phyloP scores from a whole-genome alignment of 2,113 vertebrate genomes.

The Petaurus breviceps region DNA sequence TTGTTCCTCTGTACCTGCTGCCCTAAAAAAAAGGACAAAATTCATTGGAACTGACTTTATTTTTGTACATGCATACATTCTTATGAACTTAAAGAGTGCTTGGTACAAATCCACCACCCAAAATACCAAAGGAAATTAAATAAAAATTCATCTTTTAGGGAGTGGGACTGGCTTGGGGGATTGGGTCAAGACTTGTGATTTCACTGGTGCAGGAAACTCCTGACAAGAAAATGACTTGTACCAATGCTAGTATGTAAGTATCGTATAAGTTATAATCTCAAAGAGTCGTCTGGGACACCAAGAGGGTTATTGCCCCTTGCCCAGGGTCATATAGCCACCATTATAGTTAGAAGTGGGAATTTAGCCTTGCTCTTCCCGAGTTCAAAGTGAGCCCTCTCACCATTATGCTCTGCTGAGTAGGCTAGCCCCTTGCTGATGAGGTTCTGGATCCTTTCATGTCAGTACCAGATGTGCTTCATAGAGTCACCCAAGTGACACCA shows the following conservation, averaged over 20 bases:
- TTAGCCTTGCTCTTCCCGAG: background rate
- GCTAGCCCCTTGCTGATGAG: background rate
- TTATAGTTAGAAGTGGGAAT: background rate
- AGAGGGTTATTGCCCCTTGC: background rate
- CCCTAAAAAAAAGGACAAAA: constrained; percentile 81
- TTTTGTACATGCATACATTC: constrained; percentile 8
- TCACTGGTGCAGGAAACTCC: background rate
- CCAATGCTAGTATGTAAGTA: background rate
- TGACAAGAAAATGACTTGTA: background rate
- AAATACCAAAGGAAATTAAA: constrained; percentile 57
- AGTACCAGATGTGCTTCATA: background rate
- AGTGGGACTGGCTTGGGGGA: fast-evolving
- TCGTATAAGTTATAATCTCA: background rate
- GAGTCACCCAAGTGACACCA: background rate
- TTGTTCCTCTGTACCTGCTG: constrained; percentile 86
- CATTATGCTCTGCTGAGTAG: background rate
- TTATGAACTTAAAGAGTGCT: constrained; percentile 36
- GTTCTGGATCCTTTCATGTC: background rate
- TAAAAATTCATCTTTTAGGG: background rate
- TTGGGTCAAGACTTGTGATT: background rate
- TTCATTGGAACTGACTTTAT: constrained; percentile 50
- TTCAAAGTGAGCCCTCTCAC: background rate
- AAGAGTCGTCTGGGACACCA: background rate
- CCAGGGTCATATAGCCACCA: background rate
- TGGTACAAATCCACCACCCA: background rate